Evolutionary conservation across 1,140 invertebrate genomes (phyloP), one percentile per base, ranked within the genome.

Genomic region (Neuroterus valhalla): DNA sequence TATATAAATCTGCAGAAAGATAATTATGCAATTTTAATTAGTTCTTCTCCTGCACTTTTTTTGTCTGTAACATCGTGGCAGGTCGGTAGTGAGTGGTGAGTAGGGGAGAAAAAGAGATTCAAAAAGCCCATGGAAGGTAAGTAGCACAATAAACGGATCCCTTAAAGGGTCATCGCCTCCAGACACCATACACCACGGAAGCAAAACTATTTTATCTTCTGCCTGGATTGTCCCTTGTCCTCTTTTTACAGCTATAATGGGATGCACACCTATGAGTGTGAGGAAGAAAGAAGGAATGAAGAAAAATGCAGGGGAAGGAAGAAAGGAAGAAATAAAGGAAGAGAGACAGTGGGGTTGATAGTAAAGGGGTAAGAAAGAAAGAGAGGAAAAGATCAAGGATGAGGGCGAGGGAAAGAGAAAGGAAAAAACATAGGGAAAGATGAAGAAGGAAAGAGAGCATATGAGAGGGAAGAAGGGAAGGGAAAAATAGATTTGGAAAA

Each of bases 1-100:
- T 23, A 62, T 62, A 62, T 62, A 62, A 62, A 62, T 62, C 55
- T 62, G 14, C 3, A 31, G 55, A 62, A n/a, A 31, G 23, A 15
- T 62, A 62, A 62, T 62, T 62, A 62, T 62, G 31, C 55, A 62
- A 38, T 62, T 62, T 62, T 62, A 62, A 62, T 62, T 62, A 62
- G 55, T 62, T 15, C 5, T 23, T 31, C 11, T 6, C 31, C 23
- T 62, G 55, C 12, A 62, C 3, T 62, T 62, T 62, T 55, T 62
- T 12, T 62, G 26, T 62, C 14, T 14, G 26, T 11, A 26, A 23
- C 14, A 15, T 26, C 52, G 21, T 31, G 23, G 12, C 15, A 62
- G 11, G 23, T 26, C 26, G 46, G n/a, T 19, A 48, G n/a, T 48
- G 15, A 52, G 48, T 21, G 5, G n/a, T 6, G 19, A 52, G 21